A percentile compares a stretch with the other conserved stretches of the same genome.
Conservation (phyloP, 2,797 vertebrate species). For the Erpetoichthys calabaricus region DNA sequence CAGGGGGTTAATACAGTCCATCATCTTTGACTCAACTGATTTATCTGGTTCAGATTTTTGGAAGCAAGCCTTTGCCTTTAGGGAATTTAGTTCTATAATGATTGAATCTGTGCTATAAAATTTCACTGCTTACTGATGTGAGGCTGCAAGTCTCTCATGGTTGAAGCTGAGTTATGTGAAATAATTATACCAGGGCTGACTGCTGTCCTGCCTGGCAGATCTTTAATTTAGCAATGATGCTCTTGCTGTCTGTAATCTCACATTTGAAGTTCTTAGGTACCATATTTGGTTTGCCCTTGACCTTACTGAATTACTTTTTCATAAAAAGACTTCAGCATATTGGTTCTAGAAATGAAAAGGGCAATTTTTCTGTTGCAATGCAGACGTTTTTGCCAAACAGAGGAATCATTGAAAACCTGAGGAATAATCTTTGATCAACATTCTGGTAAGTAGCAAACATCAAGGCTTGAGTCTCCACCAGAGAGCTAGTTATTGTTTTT, state of each 20-base stretch:
- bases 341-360: constrained; percentile 10
- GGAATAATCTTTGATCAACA: constrained; percentile 7
- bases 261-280: constrained; percentile 2
- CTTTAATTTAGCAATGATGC: constrained; percentile 4
- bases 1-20: constrained; percentile 4
- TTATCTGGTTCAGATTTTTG: constrained; percentile 8
- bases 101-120: constrained; percentile 12
- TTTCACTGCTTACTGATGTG: constrained; percentile 2
- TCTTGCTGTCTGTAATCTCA: neutral
- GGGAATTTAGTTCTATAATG: constrained; percentile 6
- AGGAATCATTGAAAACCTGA: constrained; percentile 1
- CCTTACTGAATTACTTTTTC: constrained; percentile 16
- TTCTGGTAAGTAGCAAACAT: neutral
- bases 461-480: neutral
- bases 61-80: constrained; percentile 7
- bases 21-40: constrained; percentile 3
- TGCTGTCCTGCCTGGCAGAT: constrained; percentile 4
- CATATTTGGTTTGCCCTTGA: constrained; percentile 8
- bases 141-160: constrained; percentile 2
- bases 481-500: constrained; percentile 1
- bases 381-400: neutral
- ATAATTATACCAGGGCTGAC: constrained; percentile 11
- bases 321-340: constrained; percentile 7
- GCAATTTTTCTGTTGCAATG: neutral
- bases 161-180: constrained; percentile 7